A percentile compares a stretch with the other conserved stretches of the same genome.
Evolutionary conservation across 2,888 invertebrate genomes (phyloP).

Genomic region (Orthosia gracilis): DNA sequence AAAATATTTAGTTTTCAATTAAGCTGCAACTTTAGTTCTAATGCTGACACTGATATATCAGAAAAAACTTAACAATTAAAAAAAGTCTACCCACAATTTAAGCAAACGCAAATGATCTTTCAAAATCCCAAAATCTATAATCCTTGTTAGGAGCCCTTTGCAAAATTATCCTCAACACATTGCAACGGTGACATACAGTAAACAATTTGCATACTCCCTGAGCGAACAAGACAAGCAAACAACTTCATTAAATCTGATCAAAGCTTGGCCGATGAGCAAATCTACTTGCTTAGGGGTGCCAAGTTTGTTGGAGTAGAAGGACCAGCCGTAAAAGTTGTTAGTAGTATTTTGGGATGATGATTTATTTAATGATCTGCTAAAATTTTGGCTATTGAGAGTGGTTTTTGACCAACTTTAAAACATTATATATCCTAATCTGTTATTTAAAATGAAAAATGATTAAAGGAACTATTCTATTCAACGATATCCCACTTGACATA

Average conservation of each 20-base stretch:
- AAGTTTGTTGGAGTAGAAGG: not conserved
- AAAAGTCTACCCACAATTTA: no score
- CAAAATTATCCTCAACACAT: conserved; percentile 45
- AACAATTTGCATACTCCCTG: conserved; percentile 63
- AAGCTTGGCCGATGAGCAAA: conserved; percentile 50
- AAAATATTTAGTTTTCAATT: no score
- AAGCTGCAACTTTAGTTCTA: no score
- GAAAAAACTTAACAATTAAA: not conserved
- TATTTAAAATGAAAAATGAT: no score
- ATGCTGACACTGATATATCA: no score
- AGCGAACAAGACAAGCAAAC: conserved; percentile 53
- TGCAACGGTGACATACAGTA: conserved; percentile 50
- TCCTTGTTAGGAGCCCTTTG: conserved; percentile 26
- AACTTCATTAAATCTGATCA: conserved; percentile 64
- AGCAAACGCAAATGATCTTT: not conserved
- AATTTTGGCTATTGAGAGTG: not conserved
- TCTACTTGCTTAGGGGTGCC: conserved; percentile 47
- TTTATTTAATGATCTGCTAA: not conserved
- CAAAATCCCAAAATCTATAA: conserved; percentile 23
- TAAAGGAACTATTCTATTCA: no score
- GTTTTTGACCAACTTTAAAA: no score
- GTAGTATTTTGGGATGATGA: not conserved
- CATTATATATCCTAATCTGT: no score
- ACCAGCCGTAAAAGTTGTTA: not conserved
- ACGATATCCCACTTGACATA: no score